phyloP scores from a whole-genome alignment of 1,140 invertebrate species.

The Nebria ingens region DNA sequence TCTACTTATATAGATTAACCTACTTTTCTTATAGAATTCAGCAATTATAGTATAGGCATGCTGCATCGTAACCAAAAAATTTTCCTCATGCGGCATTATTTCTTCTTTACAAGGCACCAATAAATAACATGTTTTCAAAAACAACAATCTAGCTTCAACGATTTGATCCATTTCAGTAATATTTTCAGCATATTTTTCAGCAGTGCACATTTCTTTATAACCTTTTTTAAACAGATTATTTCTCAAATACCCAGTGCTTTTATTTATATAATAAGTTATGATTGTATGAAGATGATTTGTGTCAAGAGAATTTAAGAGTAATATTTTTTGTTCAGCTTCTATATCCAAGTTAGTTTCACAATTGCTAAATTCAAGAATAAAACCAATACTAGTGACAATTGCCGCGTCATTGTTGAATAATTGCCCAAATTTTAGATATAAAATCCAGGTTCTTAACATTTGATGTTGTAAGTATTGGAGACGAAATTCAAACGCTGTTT shows the following conservation, averaged over 20 bases:
- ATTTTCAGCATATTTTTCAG: background rate
- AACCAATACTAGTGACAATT: background rate
- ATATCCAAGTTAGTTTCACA: background rate
- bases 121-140: background rate
- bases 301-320: background rate
- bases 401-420: background rate
- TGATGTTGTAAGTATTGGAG: background rate
- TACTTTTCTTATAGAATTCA: slow-evolving; percentile 1
- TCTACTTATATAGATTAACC: background rate
- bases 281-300: background rate
- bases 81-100: background rate
- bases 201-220: background rate
- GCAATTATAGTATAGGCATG: background rate
- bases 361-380: background rate
- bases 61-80: background rate
- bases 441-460: background rate
- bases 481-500: background rate
- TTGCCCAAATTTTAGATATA: background rate
- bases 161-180: background rate
- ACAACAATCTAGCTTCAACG: background rate
- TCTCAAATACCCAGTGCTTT: background rate
- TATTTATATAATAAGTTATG: background rate
- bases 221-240: background rate
- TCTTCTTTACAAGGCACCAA: background rate
- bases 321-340: background rate